Conservation (phyloP, 2,797 vertebrate genomes). For the Aulostomus chinensis region DNA sequence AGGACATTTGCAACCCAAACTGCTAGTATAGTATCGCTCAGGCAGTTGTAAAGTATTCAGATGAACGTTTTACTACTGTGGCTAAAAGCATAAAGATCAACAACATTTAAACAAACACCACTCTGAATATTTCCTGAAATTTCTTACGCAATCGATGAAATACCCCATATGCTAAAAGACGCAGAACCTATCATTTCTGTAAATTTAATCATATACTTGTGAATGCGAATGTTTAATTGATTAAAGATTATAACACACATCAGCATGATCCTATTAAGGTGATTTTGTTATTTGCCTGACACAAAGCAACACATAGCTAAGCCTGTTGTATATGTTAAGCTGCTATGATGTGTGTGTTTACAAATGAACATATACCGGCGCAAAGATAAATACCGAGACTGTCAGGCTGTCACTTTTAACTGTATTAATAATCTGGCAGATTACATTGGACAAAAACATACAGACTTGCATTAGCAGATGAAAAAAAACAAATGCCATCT, state of each 20-base stretch:
- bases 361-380: conserved; percentile 8
- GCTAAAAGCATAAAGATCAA: neutral
- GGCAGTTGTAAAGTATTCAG: neutral
- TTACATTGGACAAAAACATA: neutral
- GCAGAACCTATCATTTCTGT: conserved; percentile 10
- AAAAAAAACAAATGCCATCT: neutral
- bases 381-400: neutral
- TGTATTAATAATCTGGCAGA: neutral
- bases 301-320: conserved; percentile 40
- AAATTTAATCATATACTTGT: conserved; percentile 20
- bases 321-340: conserved; percentile 39
- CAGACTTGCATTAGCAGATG: neutral
- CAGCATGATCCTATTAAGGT: conserved; percentile 57
- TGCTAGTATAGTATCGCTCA: no score
- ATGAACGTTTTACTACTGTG: neutral
- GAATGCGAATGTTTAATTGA: conserved; percentile 36
- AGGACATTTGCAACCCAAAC: neutral
- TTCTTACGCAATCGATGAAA: conserved; percentile 4
- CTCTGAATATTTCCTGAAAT: conserved; percentile 1
- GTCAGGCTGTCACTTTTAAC: neutral
- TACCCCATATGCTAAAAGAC: conserved; percentile 7
- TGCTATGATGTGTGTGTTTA: conserved; percentile 9
- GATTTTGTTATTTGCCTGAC: conserved; percentile 49
- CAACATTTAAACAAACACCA: neutral
- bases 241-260: conserved; percentile 48